Percentiles rank a stretch among this genome's conserved stretches.
phyloP scores from a whole-genome alignment of 2,888 invertebrate genomes.

The Caprella mutica region DNA sequence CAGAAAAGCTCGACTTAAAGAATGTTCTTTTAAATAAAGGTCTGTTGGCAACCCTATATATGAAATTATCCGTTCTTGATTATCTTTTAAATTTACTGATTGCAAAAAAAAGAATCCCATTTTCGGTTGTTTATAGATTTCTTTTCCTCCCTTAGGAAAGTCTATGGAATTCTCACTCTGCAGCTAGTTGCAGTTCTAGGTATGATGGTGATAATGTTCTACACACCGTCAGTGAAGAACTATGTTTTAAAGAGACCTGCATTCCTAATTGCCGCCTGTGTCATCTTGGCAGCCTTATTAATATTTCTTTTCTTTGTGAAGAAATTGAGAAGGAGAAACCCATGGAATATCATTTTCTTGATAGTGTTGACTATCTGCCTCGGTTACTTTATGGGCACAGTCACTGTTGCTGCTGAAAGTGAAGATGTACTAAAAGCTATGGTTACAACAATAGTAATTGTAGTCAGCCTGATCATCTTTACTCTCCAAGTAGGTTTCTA shows the following conservation, averaged over 20 bases:
- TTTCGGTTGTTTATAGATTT: neutral
- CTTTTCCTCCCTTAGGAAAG: conserved; percentile 49
- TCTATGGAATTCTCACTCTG: conserved; percentile 68
- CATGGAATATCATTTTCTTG: conserved; percentile 78
- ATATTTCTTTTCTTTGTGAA: conserved; percentile 30
- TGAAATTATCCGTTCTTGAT: no score
- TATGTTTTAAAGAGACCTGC: conserved; percentile 4
- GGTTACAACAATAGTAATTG: conserved; percentile 75
- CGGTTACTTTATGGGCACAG: conserved; percentile 63
- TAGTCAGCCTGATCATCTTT: conserved; percentile 73
- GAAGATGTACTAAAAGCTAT: conserved; percentile 71
- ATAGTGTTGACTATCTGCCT: conserved; percentile 71
- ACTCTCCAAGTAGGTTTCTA: conserved; percentile 57
- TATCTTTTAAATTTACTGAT: no score
- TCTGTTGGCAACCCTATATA: no score
- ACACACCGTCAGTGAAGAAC: conserved; percentile 8
- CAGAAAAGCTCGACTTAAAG: no score
- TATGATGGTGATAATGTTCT: conserved; percentile 62
- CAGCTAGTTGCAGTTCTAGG: conserved; percentile 68
- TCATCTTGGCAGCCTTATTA: conserved; percentile 26
- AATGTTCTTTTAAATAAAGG: no score
- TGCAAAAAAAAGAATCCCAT: neutral
- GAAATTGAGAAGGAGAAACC: conserved; percentile 57
- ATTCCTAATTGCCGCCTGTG: conserved; percentile 19
- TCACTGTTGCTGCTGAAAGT: conserved; percentile 53